These are phyloP conservation scores for Ennomos quercinarius DNA, from an alignment of 2,888 invertebrate species.

Conservation along the genomic window DNA sequence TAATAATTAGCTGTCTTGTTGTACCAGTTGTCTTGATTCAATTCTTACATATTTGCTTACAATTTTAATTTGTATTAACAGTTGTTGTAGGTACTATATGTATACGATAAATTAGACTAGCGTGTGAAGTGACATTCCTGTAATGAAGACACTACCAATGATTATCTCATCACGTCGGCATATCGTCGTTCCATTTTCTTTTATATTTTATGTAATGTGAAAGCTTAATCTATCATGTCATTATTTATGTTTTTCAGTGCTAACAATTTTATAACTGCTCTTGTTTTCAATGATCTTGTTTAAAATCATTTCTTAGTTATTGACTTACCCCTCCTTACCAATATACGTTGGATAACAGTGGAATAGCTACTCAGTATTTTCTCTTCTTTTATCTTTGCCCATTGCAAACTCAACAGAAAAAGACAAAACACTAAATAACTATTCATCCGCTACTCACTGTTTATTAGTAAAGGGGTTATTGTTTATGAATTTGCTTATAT, in stretches of 20 bases:
- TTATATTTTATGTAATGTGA: conserved; percentile 19
- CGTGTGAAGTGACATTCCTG: conserved; percentile 1
- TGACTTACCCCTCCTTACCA: too few relatives aligned
- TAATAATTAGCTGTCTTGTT: too few relatives aligned
- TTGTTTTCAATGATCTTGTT: too few relatives aligned
- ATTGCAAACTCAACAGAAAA: too few relatives aligned
- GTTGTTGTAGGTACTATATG: neutral
- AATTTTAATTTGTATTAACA: conserved; percentile 8
- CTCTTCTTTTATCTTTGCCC: too few relatives aligned
- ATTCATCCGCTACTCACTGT: too few relatives aligned
- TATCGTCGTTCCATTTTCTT: conserved; percentile 17
- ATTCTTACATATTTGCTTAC: neutral
- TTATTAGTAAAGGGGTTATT: too few relatives aligned
- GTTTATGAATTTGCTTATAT: too few relatives aligned
- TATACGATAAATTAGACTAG: neutral
- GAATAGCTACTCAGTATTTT: too few relatives aligned
- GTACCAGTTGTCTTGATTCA: neutral
- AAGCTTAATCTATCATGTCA: conserved; percentile 18
- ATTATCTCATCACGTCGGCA: conserved; percentile 15
- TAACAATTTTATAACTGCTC: neutral
- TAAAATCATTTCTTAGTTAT: too few relatives aligned
- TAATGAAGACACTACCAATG: conserved; percentile 10
- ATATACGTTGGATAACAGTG: too few relatives aligned
- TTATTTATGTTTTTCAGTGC: conserved; percentile 13
- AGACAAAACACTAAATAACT: too few relatives aligned